These are phyloP conservation scores for Ceyx margarethae DNA, from an alignment of 2,113 vertebrate species.

Conservation along the genomic window DNA sequence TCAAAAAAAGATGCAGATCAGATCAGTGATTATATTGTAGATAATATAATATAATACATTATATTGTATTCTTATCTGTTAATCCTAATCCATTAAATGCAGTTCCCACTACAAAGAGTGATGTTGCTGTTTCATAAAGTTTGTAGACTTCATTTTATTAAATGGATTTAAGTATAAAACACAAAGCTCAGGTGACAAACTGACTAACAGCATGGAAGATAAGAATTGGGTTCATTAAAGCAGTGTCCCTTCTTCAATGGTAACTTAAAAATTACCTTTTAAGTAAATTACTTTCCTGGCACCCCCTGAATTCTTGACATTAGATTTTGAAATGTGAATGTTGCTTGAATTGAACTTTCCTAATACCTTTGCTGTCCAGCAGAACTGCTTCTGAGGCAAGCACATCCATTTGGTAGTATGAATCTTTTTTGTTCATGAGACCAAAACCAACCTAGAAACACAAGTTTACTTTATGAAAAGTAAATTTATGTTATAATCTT, in stretches of 20 bases:
- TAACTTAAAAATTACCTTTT: neutral
- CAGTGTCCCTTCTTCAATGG: neutral
- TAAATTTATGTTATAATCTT: neutral
- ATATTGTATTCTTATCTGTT: neutral
- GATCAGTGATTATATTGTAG: neutral
- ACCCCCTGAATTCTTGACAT: neutral
- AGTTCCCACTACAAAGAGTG: neutral
- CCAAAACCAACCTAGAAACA: neutral
- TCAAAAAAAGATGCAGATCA: neutral
- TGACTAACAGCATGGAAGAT: neutral
- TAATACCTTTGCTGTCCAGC: neutral
- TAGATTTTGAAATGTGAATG: neutral
- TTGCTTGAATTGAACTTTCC: neutral
- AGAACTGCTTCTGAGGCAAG: neutral
- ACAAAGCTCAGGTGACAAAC: neutral
- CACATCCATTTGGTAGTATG: accelerated
- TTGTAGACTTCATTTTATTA: neutral
- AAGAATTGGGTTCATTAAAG: neutral
- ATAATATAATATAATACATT: neutral
- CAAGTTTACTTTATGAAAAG: neutral
- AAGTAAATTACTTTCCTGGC: neutral
- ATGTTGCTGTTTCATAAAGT: neutral
- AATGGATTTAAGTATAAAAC: neutral
- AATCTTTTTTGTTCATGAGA: neutral
- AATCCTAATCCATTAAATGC: neutral